Percentiles rank a stretch among this genome's conserved stretches.
Conservation (phyloP, 2,113 vertebrate species). For the Rhabdornis inornatus region DNA sequence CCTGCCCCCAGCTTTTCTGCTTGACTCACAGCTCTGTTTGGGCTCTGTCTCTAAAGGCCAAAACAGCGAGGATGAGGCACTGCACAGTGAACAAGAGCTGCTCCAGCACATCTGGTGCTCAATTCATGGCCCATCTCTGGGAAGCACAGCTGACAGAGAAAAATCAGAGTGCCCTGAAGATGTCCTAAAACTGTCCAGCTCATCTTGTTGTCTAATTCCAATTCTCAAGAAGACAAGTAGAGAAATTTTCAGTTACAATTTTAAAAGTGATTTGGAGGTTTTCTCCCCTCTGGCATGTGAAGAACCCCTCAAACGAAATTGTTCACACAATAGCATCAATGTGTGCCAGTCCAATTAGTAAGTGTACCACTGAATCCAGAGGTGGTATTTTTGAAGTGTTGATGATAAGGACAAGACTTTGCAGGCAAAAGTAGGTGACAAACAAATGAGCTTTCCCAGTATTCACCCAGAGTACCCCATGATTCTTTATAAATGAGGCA, state of each 20-base stretch:
- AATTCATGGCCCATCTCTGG: neutral
- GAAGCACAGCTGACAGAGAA: neutral
- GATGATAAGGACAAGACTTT: neutral
- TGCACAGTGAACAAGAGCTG: neutral
- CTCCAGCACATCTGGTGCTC: neutral
- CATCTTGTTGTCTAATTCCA: neutral
- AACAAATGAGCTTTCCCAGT: neutral
- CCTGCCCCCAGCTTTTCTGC: neutral
- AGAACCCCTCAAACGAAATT: neutral
- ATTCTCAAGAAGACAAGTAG: neutral
- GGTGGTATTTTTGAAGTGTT: neutral
- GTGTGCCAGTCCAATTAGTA: neutral
- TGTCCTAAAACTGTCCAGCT: neutral
- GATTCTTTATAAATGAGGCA: neutral
- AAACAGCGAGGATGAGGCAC: neutral
- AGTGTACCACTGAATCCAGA: neutral
- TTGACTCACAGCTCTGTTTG: conserved; percentile 51
- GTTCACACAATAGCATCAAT: neutral
- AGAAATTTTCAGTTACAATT: neutral
- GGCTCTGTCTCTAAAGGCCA: neutral
- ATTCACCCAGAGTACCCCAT: neutral
- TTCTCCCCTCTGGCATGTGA: neutral
- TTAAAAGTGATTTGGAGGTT: neutral
- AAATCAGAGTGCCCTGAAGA: neutral
- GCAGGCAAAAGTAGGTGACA: neutral